Evolutionary conservation across 2,888 invertebrate species (phyloP).

Genomic region (Drosophila mulleri): DNA sequence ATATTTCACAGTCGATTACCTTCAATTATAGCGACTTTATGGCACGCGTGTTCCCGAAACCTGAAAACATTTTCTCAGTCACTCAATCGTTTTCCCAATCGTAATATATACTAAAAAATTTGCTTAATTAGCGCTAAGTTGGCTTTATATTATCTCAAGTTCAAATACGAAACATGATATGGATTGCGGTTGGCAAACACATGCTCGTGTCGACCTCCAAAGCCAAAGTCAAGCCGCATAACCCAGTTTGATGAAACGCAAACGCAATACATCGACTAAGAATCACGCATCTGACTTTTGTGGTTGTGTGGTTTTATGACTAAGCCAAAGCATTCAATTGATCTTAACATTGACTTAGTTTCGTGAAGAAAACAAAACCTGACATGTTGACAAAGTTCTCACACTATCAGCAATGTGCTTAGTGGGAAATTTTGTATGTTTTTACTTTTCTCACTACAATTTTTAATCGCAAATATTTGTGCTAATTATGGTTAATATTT

Average conservation of each 20-base stretch:
- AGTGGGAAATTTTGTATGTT: not conserved
- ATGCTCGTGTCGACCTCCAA: slow-evolving; percentile 48
- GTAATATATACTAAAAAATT: not conserved
- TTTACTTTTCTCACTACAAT: not conserved
- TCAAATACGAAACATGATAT: slow-evolving; percentile 42
- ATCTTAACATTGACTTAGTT: slow-evolving; percentile 55
- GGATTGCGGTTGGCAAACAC: slow-evolving; percentile 27
- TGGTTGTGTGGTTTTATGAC: slow-evolving; percentile 18
- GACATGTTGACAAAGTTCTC: slow-evolving; percentile 20
- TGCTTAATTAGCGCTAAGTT: slow-evolving; percentile 8
- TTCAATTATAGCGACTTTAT: not conserved
- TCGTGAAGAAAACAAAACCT: not conserved
- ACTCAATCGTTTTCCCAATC: not conserved
- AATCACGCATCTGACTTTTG: slow-evolving; percentile 36
- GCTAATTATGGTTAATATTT: not conserved
- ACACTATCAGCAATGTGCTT: not conserved
- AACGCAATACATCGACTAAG: slow-evolving; percentile 12
- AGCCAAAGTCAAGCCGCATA: slow-evolving; percentile 63
- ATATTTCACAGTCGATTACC: not conserved
- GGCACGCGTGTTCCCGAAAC: not conserved
- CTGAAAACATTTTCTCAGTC: not conserved
- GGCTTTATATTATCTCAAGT: slow-evolving; percentile 46
- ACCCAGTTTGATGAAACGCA: slow-evolving; percentile 51
- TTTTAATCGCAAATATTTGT: not conserved
- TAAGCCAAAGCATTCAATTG: slow-evolving; percentile 3